Conservation (phyloP, 2,113 vertebrate species). For the Phycodurus eques region DNA sequence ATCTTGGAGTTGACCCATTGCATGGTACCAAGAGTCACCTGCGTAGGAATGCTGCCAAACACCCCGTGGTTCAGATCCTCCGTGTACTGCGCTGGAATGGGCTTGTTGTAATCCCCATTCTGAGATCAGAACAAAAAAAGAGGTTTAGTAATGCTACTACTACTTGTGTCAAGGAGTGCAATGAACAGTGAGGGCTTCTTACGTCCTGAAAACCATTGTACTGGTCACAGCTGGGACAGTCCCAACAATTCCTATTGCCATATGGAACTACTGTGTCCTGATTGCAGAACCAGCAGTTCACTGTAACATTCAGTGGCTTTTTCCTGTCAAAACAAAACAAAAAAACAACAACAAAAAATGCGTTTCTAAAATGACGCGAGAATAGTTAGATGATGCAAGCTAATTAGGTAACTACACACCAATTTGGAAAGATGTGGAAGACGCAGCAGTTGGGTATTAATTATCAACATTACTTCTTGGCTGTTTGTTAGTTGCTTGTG, state of each 20-base stretch:
- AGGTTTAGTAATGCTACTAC: not conserved
- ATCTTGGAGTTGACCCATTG: conserved; percentile 96
- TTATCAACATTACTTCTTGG: not conserved
- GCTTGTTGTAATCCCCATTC: conserved; percentile 99
- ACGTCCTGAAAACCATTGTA: conserved; percentile 99
- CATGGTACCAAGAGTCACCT: conserved; percentile 70
- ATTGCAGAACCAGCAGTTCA: conserved; percentile 98
- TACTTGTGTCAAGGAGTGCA: not conserved
- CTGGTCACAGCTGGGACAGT: conserved; percentile 95
- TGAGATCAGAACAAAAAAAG: conserved; percentile 38
- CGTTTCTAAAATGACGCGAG: not conserved
- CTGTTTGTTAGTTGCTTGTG: not conserved
- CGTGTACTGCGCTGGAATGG: conserved; percentile 93
- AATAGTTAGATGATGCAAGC: not conserved
- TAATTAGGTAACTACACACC: not conserved
- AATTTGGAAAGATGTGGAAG: not conserved
- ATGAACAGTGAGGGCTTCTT: not conserved
- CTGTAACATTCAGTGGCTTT: conserved; percentile 82
- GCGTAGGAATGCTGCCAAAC: conserved; percentile 66
- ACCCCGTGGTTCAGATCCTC: conserved; percentile 93
- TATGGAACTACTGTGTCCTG: conserved; percentile 90
- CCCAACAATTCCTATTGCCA: conserved; percentile 97
- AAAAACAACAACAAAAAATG: too few relatives aligned
- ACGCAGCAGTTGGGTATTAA: not conserved
- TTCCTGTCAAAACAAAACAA: conserved; percentile 65